Percentiles rank a stretch among this genome's conserved stretches.
These are phyloP conservation scores for Cherax destructor DNA, from an alignment of 1,140 invertebrate genomes.

Conservation along the genomic window DNA sequence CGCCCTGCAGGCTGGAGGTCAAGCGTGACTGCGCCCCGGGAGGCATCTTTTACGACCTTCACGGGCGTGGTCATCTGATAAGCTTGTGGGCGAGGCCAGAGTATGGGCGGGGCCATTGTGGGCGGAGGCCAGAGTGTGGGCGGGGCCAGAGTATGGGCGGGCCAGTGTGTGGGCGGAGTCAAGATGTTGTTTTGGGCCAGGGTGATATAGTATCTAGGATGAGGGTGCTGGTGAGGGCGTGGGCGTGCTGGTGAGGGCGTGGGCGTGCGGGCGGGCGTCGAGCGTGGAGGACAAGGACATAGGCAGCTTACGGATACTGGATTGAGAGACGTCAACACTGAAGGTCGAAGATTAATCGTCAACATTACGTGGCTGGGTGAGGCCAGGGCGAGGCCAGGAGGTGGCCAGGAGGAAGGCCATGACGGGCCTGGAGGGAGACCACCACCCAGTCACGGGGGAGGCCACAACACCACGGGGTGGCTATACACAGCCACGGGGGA, in stretches of 20 bases:
- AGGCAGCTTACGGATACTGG: not conserved
- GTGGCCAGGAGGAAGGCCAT: not conserved
- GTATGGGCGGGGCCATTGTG: not conserved
- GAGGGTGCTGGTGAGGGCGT: not conserved
- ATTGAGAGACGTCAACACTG: not conserved
- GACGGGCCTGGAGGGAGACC: no score
- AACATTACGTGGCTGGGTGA: constrained; percentile 4
- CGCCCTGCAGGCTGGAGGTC: not conserved
- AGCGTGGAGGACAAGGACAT: not conserved
- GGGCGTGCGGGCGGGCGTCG: not conserved
- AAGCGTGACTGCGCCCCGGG: constrained; percentile 14
- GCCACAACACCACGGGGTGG: no score
- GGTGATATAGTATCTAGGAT: no score
- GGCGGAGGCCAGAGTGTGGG: not conserved
- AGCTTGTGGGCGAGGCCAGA: not conserved
- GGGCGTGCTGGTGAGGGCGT: not conserved
- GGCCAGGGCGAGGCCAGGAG: not conserved
- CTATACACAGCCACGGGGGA: no score
- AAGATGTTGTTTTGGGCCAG: not conserved
- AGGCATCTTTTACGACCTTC: not conserved
- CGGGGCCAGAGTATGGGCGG: not conserved
- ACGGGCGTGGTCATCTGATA: constrained; percentile 11
- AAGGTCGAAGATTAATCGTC: constrained; percentile 12
- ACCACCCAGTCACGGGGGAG: no score
- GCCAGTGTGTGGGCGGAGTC: not conserved